Conservation (phyloP, 2,113 vertebrate genomes). For the Petaurus breviceps region DNA sequence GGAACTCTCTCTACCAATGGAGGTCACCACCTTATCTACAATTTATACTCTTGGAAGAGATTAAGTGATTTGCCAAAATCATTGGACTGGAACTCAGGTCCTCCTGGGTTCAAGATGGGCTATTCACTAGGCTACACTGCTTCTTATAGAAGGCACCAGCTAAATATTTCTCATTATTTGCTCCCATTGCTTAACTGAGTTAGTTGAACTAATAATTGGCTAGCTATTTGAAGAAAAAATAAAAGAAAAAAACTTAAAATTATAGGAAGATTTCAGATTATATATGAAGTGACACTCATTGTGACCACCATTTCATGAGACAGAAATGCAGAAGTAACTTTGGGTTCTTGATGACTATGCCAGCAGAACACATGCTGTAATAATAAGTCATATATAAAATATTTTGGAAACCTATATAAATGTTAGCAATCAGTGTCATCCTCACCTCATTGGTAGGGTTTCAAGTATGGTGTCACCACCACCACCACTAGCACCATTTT, state of each 20-base stretch:
- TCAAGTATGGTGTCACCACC: background rate
- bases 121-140: background rate
- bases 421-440: background rate
- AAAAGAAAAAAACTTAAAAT: slow-evolving; percentile 29
- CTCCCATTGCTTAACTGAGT: slow-evolving; percentile 1
- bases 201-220: slow-evolving; percentile 26
- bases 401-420: background rate
- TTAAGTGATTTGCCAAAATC: background rate
- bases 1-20: background rate
- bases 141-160: background rate
- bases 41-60: background rate
- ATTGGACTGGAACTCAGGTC: background rate
- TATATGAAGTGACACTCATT: background rate
- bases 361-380: background rate
- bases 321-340: background rate
- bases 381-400: background rate
- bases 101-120: background rate
- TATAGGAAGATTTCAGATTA: background rate
- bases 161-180: background rate
- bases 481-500: background rate
- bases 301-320: background rate
- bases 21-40: background rate
- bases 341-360: background rate
- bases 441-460: background rate
- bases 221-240: slow-evolving; percentile 9